Evolutionary conservation across 2,888 invertebrate genomes (phyloP).

Genomic region (Griposia aprilina): DNA sequence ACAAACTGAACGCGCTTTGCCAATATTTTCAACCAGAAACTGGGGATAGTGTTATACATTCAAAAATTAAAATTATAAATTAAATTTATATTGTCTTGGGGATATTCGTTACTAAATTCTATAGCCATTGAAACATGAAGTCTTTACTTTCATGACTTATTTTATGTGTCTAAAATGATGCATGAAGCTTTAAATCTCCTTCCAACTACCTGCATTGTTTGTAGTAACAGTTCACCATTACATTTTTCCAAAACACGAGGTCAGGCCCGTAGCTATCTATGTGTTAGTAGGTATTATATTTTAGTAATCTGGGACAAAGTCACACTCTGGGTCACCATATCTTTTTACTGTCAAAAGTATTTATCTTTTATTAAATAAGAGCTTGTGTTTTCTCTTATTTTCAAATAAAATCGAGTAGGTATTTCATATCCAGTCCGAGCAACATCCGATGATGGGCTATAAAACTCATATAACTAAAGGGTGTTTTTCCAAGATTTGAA

Average conservation of each 20-base stretch:
- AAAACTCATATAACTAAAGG: not conserved
- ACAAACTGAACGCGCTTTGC: not conserved
- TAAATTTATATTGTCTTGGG: not conserved
- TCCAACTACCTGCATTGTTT: not conserved
- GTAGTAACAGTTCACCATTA: not conserved
- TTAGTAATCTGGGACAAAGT: conserved; percentile 21
- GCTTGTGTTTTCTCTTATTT: not conserved
- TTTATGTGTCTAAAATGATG: not conserved
- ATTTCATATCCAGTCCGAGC: not conserved
- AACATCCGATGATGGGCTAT: not conserved
- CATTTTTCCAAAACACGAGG: not conserved
- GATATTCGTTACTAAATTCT: not conserved
- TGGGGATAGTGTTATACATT: no score
- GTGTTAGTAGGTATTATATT: not conserved
- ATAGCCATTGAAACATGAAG: conserved; percentile 6
- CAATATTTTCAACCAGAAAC: not conserved
- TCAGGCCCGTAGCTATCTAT: not conserved
- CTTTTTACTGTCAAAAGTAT: not conserved
- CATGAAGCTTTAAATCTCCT: not conserved
- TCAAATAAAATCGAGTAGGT: not conserved
- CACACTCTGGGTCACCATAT: conserved; percentile 6
- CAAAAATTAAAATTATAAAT: no score
- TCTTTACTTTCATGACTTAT: conserved; percentile 10
- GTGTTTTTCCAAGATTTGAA: not conserved
- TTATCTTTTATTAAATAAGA: not conserved